These are phyloP conservation scores for Ailuropoda melanoleuca DNA, from an alignment of 2,113 vertebrate species.

Conservation along the genomic window DNA sequence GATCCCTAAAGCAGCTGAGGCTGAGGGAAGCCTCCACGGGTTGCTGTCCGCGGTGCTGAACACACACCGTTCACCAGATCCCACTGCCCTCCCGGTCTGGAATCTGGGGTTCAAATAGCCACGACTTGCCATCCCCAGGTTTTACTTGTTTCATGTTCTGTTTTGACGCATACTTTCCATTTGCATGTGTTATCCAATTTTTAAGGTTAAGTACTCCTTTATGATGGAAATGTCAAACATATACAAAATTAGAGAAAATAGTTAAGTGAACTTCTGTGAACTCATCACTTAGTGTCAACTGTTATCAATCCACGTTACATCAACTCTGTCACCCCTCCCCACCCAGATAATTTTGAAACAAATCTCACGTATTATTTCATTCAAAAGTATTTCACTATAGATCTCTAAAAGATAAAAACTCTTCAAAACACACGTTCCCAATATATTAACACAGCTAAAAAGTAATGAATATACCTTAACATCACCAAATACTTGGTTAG, in stretches of 20 bases:
- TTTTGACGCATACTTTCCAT: background rate
- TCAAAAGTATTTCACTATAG: background rate
- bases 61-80: rapidly evolving
- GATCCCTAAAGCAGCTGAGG: rapidly evolving
- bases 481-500: background rate
- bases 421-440: background rate
- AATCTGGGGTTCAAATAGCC: rapidly evolving
- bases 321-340: background rate
- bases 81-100: rapidly evolving
- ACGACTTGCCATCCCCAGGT: rapidly evolving
- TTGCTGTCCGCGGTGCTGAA: conserved; percentile 73
- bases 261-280: background rate
- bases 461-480: background rate
- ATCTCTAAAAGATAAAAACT: background rate
- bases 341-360: background rate
- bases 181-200: background rate
- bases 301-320: background rate
- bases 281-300: background rate
- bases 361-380: background rate
- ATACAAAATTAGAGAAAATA: background rate
- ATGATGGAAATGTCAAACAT: background rate
- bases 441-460: background rate
- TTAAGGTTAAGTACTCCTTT: background rate
- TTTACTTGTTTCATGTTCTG: background rate
- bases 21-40: rapidly evolving